These are phyloP conservation scores for Pheosia tremula DNA, from an alignment of 2,888 invertebrate genomes.

Conservation along the genomic window DNA sequence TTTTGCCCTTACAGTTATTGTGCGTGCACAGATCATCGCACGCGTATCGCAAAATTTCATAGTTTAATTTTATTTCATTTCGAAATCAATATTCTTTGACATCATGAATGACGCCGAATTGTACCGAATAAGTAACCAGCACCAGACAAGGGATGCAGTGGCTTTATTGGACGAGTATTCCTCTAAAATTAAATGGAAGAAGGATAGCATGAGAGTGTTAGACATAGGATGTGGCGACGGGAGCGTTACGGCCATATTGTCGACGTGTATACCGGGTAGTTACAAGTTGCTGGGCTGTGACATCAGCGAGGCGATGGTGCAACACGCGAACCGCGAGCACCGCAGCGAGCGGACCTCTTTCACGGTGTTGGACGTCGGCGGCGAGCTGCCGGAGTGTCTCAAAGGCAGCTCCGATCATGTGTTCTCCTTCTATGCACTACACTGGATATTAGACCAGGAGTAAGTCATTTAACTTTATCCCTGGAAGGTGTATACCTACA, in stretches of 20 bases:
- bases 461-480: slow-evolving; percentile 4
- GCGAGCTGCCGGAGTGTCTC: slow-evolving; percentile 7
- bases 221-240: slow-evolving; percentile 26
- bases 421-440: slow-evolving; percentile 13
- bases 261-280: slow-evolving; percentile 8
- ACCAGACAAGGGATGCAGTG: slow-evolving; percentile 35
- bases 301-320: slow-evolving; percentile 7
- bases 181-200: slow-evolving; percentile 9
- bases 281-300: slow-evolving; percentile 8
- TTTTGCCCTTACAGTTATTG: neutral
- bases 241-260: slow-evolving; percentile 14
- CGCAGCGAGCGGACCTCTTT: slow-evolving; percentile 7
- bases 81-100: neutral
- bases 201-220: slow-evolving; percentile 4
- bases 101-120: slow-evolving; percentile 3
- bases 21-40: neutral
- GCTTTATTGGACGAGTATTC: slow-evolving; percentile 7
- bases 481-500: too few relatives aligned
- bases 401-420: slow-evolving; percentile 13
- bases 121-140: slow-evolving; percentile 51
- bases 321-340: slow-evolving; percentile 9
- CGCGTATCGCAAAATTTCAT: neutral
- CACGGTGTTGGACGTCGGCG: slow-evolving; percentile 7
- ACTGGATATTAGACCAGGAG: slow-evolving; percentile 18
- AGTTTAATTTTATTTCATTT: neutral